phyloP scores from a whole-genome alignment of 2,113 vertebrate species.

The Chionomys nivalis region DNA sequence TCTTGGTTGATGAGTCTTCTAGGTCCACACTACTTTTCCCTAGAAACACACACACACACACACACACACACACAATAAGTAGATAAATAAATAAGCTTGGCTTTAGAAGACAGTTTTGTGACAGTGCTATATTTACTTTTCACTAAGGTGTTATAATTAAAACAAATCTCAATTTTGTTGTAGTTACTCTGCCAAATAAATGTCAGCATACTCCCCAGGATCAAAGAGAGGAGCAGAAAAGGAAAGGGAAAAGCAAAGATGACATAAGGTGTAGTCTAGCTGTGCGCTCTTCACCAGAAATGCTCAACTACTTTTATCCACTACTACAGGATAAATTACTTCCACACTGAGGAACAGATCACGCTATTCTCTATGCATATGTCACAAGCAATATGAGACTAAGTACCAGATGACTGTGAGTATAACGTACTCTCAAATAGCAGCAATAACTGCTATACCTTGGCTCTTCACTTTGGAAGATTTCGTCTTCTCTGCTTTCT shows the following conservation, averaged over 20 bases:
- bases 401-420: not conserved
- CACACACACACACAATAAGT: not conserved
- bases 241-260: not conserved
- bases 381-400: not conserved
- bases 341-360: not conserved
- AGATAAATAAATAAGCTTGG: conserved; percentile 32
- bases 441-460: conserved; percentile 76
- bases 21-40: conserved; percentile 82
- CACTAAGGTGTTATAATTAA: conserved; percentile 51
- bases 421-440: not conserved
- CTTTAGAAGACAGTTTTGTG: conserved; percentile 49
- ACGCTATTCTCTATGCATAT: not conserved
- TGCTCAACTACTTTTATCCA: not conserved
- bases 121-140: conserved; percentile 16
- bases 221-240: not conserved
- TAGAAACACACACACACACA: conserved; percentile 60
- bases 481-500: conserved; percentile 91
- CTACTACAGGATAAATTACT: not conserved
- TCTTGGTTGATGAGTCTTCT: conserved; percentile 83
- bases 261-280: not conserved
- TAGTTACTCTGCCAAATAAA: not conserved
- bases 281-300: not conserved
- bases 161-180: conserved; percentile 36
- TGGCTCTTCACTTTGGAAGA: conserved; percentile 84
- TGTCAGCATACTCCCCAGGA: not conserved